These are phyloP conservation scores for Sycophila texana DNA, from an alignment of 2,888 invertebrate species.

Conservation along the genomic window DNA sequence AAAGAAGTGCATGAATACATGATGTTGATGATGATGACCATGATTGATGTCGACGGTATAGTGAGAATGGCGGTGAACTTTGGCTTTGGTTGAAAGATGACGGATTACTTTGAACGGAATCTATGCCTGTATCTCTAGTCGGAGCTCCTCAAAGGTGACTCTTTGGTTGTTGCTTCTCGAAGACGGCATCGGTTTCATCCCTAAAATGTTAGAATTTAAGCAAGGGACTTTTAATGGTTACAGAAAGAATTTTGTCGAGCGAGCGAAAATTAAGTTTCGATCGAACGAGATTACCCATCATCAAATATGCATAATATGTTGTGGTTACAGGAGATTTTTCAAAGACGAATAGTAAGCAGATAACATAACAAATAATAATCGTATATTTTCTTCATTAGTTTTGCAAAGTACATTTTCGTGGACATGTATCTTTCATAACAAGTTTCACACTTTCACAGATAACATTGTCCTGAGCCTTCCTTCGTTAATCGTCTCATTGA, in stretches of 20 bases:
- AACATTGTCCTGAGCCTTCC: no score
- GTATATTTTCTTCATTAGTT: constrained; percentile 58
- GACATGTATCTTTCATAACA: constrained; percentile 39
- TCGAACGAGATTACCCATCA: neutral
- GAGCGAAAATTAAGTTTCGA: no score
- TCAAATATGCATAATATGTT: constrained; percentile 49
- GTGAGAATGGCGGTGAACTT: constrained; percentile 28
- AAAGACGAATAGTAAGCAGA: constrained; percentile 32
- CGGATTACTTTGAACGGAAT: constrained; percentile 16
- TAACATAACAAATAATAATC: constrained; percentile 42
- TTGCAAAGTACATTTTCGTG: constrained; percentile 43
- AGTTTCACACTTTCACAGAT: constrained; percentile 9
- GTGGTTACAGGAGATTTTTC: no score
- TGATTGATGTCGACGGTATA: neutral
- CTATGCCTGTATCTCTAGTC: constrained; percentile 40
- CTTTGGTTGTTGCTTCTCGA: constrained; percentile 62
- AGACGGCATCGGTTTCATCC: constrained; percentile 63
- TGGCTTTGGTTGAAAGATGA: constrained; percentile 48
- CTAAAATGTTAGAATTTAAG: constrained; percentile 61
- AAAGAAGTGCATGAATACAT: neutral
- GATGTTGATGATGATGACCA: constrained; percentile 10
- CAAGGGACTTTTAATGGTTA: no score
- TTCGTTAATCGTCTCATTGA: no score
- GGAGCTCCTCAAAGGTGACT: constrained; percentile 69
- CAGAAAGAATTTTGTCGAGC: no score